Conservation (phyloP, 2,797 vertebrate genomes). For the Chromis chromis region DNA sequence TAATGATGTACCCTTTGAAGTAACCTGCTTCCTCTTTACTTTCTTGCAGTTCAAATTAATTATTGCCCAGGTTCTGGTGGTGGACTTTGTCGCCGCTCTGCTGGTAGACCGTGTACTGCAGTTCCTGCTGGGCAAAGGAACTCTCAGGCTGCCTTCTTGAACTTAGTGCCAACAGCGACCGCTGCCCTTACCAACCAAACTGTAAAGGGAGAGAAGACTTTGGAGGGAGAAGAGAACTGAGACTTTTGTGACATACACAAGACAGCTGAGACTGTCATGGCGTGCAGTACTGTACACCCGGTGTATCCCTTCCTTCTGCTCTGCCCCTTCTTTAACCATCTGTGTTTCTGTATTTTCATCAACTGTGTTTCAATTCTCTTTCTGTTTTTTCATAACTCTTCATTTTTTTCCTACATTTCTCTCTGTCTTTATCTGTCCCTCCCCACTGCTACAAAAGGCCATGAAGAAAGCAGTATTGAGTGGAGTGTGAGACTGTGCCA, state of each 20-base stretch:
- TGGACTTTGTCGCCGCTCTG: constrained; percentile 91
- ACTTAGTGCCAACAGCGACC: constrained; percentile 81
- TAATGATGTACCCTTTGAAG: neutral
- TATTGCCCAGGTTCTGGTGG: constrained; percentile 91
- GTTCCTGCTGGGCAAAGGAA: constrained; percentile 92
- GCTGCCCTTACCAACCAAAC: constrained; percentile 80
- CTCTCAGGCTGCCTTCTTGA: constrained; percentile 95
- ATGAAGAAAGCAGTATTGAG: constrained; percentile 89
- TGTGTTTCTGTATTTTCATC: constrained; percentile 55
- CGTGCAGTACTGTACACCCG: constrained; percentile 76
- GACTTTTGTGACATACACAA: constrained; percentile 63
- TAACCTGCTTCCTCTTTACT: constrained; percentile 25
- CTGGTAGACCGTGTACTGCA: constrained; percentile 91
- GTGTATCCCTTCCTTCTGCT: constrained; percentile 65
- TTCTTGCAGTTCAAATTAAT: constrained; percentile 91
- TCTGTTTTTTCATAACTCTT: constrained; percentile 53
- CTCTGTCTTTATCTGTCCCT: constrained; percentile 56
- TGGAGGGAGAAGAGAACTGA: constrained; percentile 57
- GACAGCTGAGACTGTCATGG: constrained; percentile 73
- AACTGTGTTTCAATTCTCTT: constrained; percentile 38
- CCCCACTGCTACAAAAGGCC: constrained; percentile 77
- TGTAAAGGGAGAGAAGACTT: constrained; percentile 76
- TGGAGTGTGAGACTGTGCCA: constrained; percentile 77
- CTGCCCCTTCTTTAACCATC: constrained; percentile 38
- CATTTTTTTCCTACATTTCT: constrained; percentile 38